These are phyloP conservation scores for Dasyprocta punctata DNA, from an alignment of 2,113 vertebrate species.

Conservation along the genomic window DNA sequence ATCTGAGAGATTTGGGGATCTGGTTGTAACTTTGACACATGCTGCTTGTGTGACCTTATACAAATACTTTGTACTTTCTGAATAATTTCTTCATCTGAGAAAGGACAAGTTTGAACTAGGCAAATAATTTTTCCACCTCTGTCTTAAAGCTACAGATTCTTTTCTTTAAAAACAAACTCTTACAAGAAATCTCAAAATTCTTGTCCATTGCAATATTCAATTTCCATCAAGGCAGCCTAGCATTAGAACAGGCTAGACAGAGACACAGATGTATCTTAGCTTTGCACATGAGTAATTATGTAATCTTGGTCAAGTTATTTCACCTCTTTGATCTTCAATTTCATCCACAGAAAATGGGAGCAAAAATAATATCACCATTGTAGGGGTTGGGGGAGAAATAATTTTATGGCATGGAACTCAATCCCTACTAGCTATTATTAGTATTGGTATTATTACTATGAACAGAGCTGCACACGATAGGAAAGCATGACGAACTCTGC, in stretches of 20 bases:
- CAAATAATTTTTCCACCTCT: not conserved
- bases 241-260: not conserved
- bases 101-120: not conserved
- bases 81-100: slow-evolving; percentile 30
- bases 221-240: not conserved
- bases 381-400: not conserved
- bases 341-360: not conserved
- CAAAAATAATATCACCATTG: not conserved
- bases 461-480: not conserved
- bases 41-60: not conserved
- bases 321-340: not conserved
- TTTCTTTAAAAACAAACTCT: not conserved
- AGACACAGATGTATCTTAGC: not conserved
- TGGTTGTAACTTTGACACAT: slow-evolving; percentile 24
- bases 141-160: not conserved
- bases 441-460: not conserved
- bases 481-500: not conserved
- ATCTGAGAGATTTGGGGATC: not conserved
- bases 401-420: not conserved
- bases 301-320: not conserved
- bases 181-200: not conserved
- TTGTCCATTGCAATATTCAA: not conserved
- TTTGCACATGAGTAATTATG: not conserved
- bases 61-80: not conserved
- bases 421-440: not conserved